Conservation (phyloP, 2,113 vertebrate genomes). For the Ameiurus melas region DNA sequence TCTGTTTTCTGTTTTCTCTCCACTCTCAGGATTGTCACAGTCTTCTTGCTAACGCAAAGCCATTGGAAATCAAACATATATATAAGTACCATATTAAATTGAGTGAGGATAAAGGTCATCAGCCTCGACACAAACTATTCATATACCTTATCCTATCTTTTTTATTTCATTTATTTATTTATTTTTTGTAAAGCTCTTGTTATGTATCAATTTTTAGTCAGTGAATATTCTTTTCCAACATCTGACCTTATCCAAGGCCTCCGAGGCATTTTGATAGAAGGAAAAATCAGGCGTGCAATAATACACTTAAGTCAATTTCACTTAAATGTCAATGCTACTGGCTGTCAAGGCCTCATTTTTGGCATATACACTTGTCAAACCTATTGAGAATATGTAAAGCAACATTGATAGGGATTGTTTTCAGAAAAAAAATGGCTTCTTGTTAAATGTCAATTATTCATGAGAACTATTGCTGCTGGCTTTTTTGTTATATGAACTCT, state of each 20-base stretch:
- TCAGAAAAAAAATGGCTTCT: slow-evolving; percentile 39
- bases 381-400: slow-evolving; percentile 54
- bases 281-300: slow-evolving; percentile 66
- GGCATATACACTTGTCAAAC: slow-evolving; percentile 47
- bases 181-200: slow-evolving; percentile 40
- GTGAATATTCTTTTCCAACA: slow-evolving; percentile 75
- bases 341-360: slow-evolving; percentile 33
- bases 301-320: slow-evolving; percentile 70
- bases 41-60: background rate
- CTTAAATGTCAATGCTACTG: slow-evolving; percentile 75
- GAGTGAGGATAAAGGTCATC: slow-evolving; percentile 74
- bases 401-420: slow-evolving; percentile 49
- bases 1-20: slow-evolving; percentile 25
- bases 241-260: slow-evolving; percentile 77
- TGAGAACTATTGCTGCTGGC: slow-evolving; percentile 3
- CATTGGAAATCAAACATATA: slow-evolving; percentile 7
- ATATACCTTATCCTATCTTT: slow-evolving; percentile 61
- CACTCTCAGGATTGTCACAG: slow-evolving; percentile 9
- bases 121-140: slow-evolving; percentile 51
- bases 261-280: slow-evolving; percentile 68
- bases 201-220: slow-evolving; percentile 70
- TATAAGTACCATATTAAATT: slow-evolving; percentile 62
- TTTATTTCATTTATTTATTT: background rate
- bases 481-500: slow-evolving; percentile 34
- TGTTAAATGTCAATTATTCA: slow-evolving; percentile 54